Percentiles rank a stretch among this genome's conserved stretches.
phyloP scores from a whole-genome alignment of 2,113 vertebrate species.

The Herpetotheres cachinnans region DNA sequence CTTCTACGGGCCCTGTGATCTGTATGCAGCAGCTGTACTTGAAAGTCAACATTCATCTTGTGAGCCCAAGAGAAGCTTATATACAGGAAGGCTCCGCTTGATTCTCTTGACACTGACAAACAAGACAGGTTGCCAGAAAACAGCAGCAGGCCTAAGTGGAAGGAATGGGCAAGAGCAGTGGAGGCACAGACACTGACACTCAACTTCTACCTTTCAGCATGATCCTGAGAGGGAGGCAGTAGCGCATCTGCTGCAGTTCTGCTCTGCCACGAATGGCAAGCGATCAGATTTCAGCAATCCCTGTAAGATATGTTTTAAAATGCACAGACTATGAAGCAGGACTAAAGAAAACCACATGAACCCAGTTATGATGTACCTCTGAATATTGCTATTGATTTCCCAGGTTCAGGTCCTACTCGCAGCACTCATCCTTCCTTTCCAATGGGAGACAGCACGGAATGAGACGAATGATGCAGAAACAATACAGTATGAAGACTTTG shows the following conservation, averaged over 20 bases:
- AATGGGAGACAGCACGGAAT: accelerated
- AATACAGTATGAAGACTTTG: accelerated
- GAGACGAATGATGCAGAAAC: not conserved
- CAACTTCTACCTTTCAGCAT: not conserved
- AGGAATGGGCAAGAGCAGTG: not conserved
- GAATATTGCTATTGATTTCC: not conserved
- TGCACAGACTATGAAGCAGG: not conserved
- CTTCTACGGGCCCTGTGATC: not conserved
- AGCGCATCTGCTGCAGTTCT: accelerated
- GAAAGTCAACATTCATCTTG: not conserved
- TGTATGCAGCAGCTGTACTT: not conserved
- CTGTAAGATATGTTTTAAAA: not conserved
- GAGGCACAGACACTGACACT: not conserved
- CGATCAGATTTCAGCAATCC: accelerated
- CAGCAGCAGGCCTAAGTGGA: not conserved
- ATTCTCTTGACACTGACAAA: not conserved
- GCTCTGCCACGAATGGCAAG: accelerated
- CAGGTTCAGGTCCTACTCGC: not conserved
- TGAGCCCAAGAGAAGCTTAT: not conserved
- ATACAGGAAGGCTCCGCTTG: not conserved
- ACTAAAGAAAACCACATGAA: not conserved
- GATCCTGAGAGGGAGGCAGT: not conserved
- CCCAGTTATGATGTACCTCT: not conserved
- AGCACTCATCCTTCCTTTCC: not conserved
- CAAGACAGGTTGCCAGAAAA: not conserved